phyloP scores from a whole-genome alignment of 2,797 vertebrate species.

The Bucorvus abyssinicus region DNA sequence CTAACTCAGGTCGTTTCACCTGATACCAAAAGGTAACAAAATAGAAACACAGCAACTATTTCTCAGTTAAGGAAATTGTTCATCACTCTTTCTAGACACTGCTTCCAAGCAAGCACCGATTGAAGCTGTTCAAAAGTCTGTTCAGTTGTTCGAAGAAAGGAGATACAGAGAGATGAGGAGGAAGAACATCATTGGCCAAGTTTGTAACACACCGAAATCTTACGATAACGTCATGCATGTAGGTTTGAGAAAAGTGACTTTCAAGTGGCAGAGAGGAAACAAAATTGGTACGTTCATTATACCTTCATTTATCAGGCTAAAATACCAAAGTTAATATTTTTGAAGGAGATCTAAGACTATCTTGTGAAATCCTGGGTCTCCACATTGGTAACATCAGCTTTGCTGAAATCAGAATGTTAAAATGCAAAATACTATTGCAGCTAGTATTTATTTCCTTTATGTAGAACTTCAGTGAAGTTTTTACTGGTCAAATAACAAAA shows the following conservation, averaged over 20 bases:
- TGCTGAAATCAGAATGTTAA: background rate
- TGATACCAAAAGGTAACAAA: background rate
- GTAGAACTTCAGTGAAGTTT: background rate
- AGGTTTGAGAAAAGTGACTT: constrained; percentile 97
- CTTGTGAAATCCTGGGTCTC: background rate
- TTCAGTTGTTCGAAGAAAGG: constrained; percentile 90
- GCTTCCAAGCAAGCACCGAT: constrained; percentile 89
- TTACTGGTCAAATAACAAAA: background rate
- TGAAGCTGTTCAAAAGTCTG: constrained; percentile 89
- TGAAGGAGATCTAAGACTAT: background rate
- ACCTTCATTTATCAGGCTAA: background rate
- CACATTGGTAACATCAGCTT: background rate
- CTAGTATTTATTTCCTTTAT: background rate
- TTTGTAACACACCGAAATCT: constrained; percentile 96
- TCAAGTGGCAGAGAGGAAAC: constrained; percentile 99
- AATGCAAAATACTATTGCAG: background rate
- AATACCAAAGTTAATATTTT: background rate
- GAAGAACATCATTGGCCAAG: constrained; percentile 97
- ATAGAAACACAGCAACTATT: background rate
- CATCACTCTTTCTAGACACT: constrained; percentile 76
- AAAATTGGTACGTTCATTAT: constrained; percentile 87
- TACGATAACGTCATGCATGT: constrained; percentile 98
- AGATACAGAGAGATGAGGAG: constrained; percentile 90
- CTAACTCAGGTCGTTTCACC: background rate
- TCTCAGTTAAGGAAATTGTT: background rate